phyloP scores from a whole-genome alignment of 92 coral and sea anemone species.

The Actinostola sp. region DNA sequence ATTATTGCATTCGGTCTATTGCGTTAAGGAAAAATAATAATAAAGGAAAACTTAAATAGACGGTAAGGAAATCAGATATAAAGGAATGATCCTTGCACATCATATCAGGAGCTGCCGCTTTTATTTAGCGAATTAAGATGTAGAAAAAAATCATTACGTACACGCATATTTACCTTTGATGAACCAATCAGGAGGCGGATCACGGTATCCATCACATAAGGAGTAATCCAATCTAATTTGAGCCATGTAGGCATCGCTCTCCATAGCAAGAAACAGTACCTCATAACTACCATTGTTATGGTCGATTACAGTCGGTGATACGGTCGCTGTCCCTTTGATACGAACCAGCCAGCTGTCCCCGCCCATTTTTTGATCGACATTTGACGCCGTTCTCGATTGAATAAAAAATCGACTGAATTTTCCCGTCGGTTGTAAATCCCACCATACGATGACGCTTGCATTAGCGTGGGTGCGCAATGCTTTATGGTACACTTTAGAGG shows the following conservation, averaged over 20 bases:
- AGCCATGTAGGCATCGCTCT: slow-evolving; percentile 67
- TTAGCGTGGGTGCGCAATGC: slow-evolving; percentile 59
- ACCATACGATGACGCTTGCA: slow-evolving; percentile 40
- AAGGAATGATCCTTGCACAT: too few species aligned
- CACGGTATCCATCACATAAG: slow-evolving; percentile 75
- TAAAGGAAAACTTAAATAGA: too few species aligned
- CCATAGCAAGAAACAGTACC: slow-evolving; percentile 72
- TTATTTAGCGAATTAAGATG: too few species aligned
- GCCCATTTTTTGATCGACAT: slow-evolving; percentile 51
- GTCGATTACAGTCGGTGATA: slow-evolving; percentile 73
- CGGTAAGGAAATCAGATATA: too few species aligned
- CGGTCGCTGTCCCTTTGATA: slow-evolving; percentile 62
- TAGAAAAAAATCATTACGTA: background rate
- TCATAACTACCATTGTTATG: slow-evolving; percentile 77
- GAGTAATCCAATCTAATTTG: slow-evolving; percentile 72
- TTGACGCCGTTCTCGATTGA: slow-evolving; percentile 64
- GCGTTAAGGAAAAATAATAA: too few species aligned
- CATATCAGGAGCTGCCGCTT: too few species aligned
- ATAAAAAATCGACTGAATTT: slow-evolving; percentile 74
- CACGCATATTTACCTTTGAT: slow-evolving; percentile 45
- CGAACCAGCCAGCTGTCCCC: slow-evolving; percentile 83
- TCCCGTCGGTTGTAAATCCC: slow-evolving; percentile 76
- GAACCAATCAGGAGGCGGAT: slow-evolving; percentile 86
- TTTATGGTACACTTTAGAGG: slow-evolving; percentile 36
- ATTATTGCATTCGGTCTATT: too few species aligned